Conservation (phyloP, 2,797 vertebrate species). For the Acanthurus leucopareius region DNA sequence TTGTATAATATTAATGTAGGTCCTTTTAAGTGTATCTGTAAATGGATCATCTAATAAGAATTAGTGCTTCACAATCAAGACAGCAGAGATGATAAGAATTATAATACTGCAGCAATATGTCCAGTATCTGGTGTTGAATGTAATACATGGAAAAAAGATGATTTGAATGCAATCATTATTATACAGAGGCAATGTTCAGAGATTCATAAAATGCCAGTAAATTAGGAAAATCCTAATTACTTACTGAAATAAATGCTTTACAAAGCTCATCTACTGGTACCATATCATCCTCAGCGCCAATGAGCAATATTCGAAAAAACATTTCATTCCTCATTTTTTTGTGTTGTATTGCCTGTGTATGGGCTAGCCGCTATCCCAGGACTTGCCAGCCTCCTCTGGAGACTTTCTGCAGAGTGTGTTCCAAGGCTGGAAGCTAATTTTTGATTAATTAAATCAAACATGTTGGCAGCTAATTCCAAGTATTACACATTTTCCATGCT, state of each 20-base stretch:
- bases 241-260: slow-evolving; percentile 29
- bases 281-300: slow-evolving; percentile 24
- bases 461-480: slow-evolving; percentile 84
- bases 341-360: slow-evolving; percentile 52
- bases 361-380: slow-evolving; percentile 86
- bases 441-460: slow-evolving; percentile 87
- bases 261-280: slow-evolving; percentile 5
- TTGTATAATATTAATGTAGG: neutral
- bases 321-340: slow-evolving; percentile 47
- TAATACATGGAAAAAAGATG: neutral
- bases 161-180: slow-evolving; percentile 7
- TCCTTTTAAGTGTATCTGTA: neutral
- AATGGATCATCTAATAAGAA: slow-evolving; percentile 1
- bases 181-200: neutral
- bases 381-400: slow-evolving; percentile 75
- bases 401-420: slow-evolving; percentile 71
- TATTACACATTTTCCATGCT: slow-evolving; percentile 83
- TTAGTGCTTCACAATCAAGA: neutral
- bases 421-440: slow-evolving; percentile 81
- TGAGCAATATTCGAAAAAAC: slow-evolving; percentile 54
- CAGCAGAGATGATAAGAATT: neutral
- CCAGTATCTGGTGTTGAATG: neutral
- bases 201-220: neutral
- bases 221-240: slow-evolving; percentile 25
- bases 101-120: neutral